A percentile compares a stretch with the other conserved stretches of the same genome.
These are phyloP conservation scores for Clavelina lepadiformis DNA, from an alignment of 23 tunicate species.

Conservation along the genomic window DNA sequence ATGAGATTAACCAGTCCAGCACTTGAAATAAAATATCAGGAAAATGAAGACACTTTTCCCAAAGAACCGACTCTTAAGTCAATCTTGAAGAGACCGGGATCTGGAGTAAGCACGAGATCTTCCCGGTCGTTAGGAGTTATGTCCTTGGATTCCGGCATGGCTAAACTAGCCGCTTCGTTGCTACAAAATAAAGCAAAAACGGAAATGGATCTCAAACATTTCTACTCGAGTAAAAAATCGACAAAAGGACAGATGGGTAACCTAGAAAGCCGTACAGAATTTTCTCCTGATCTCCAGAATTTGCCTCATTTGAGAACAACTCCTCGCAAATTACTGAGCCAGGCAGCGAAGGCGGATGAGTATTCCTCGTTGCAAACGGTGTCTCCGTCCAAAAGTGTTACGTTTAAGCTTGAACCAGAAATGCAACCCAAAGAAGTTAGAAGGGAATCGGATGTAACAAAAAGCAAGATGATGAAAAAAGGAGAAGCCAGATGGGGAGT, in stretches of 20 bases:
- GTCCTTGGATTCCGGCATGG: conserved; percentile 68
- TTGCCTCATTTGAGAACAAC: conserved; percentile 10
- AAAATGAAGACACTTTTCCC: background rate
- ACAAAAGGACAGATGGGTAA: no score
- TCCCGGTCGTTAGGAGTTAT: conserved; percentile 34
- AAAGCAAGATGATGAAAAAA: background rate
- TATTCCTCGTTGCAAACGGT: background rate
- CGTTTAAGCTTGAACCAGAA: conserved; percentile 62
- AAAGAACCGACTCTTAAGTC: conserved; percentile 23
- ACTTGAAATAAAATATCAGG: no score
- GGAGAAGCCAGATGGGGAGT: conserved; percentile 63
- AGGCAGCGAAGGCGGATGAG: background rate
- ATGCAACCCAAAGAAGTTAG: conserved; percentile 8
- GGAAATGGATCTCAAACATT: no score
- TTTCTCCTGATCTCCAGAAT: conserved; percentile 1
- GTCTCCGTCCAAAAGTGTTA: conserved; percentile 49
- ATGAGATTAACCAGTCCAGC: no score
- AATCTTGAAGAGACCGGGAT: conserved; percentile 45
- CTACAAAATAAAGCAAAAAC: no score
- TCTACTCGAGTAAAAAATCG: no score
- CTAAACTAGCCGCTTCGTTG: conserved; percentile 35
- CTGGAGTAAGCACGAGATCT: conserved; percentile 48
- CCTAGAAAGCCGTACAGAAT: no score
- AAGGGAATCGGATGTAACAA: no score
- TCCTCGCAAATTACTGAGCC: background rate